A percentile compares a stretch with the other conserved stretches of the same genome.
phyloP scores from a whole-genome alignment of 2,113 vertebrate genomes.

The Pampusana beccarii region DNA sequence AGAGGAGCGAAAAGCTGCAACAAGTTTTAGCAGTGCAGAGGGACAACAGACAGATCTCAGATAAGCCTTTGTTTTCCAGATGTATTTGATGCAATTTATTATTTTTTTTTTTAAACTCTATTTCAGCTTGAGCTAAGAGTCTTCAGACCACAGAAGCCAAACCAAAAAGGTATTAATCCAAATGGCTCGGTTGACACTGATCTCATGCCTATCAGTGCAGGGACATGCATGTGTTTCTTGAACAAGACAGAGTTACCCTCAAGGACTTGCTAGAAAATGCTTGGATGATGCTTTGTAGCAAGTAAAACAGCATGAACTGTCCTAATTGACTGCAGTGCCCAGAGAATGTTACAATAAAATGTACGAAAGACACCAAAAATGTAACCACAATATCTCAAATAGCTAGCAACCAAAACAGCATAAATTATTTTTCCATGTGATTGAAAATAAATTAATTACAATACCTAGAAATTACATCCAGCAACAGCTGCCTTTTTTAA shows the following conservation, averaged over 20 bases:
- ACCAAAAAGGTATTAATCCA: background rate
- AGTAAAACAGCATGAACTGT: slow-evolving; percentile 45
- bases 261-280: slow-evolving; percentile 28
- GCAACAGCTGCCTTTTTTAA: background rate
- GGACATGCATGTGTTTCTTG: background rate
- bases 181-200: background rate
- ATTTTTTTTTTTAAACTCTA: background rate
- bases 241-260: background rate
- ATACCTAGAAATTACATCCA: slow-evolving; percentile 5
- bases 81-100: background rate
- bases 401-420: background rate
- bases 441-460: slow-evolving; percentile 55
- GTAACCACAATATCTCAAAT: slow-evolving; percentile 42
- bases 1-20: background rate
- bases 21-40: background rate
- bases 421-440: slow-evolving; percentile 36
- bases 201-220: background rate
- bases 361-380: slow-evolving; percentile 39
- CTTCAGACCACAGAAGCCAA: background rate
- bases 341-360: slow-evolving; percentile 41
- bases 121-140: background rate
- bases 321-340: slow-evolving; percentile 54
- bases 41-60: background rate
- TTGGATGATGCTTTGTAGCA: background rate
- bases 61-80: background rate